Base-by-base conservation (phyloP, 2,888 invertebrate genomes). In the Myopa tessellatipennis region DNA sequence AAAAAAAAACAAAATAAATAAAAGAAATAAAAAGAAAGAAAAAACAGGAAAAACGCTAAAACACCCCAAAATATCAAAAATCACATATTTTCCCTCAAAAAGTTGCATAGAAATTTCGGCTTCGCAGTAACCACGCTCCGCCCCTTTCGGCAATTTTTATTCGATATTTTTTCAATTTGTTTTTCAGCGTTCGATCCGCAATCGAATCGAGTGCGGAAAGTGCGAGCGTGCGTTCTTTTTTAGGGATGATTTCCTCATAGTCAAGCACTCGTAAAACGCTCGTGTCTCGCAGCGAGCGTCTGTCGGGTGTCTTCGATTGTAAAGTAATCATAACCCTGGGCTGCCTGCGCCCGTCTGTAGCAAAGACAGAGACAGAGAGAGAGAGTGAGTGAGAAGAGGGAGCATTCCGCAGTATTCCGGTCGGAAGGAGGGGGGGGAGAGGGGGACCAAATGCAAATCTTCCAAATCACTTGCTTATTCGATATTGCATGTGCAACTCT, bases 41-140 rank as follows among this genome's bases (percentile, higher is more conserved):
- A 38, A 65, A 5, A 65, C 18, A 26, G 16, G 34, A 65, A 87
- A 85, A 85, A 84, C 86, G 84, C 85, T 86, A 86, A 88, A 88
- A 88, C 88, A 88, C 88, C 88, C 88, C 87, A 88, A 87, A 88
- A 87, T 85, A 88, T 85, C 85, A 87, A 86, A 88, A 88, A 87
- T 88, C 86, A 85, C 84, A 86, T 83, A 85, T 86, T 87, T 88
- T 87, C 85, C 88, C 88, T 86, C 85, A 86, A 88, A 88, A 83
- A 80, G 75, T 38, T 77, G 76, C 69, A 77, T 74, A 74, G 68
- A 77, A 67, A 63, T 70, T 78, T 77, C 45, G 6, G 45, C 60
- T 78, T 40, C 36, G 16, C 16, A 58, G 34, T 78, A 79, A 81
- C 79, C 79, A 80, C 76, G 82, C 82, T 82, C 82, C 82, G 82